Percentiles rank a stretch among this genome's conserved stretches.
Evolutionary conservation across 2,113 vertebrate species (phyloP).

Genomic region (Psophia crepitans): DNA sequence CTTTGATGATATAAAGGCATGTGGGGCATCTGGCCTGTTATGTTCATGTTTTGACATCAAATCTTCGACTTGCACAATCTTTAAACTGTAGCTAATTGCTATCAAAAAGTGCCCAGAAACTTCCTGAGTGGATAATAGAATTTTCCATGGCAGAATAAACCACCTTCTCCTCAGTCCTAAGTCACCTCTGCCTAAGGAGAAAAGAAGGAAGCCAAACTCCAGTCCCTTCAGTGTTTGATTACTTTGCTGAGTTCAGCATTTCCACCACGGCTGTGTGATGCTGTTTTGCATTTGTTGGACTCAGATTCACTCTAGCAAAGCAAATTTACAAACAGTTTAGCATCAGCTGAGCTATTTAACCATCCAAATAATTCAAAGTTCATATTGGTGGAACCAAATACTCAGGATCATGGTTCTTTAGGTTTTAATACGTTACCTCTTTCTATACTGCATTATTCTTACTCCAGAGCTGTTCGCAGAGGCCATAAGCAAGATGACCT

Average conservation of each 20-base stretch:
- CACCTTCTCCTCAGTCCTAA: background rate
- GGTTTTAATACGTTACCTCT: background rate
- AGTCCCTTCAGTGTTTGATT: background rate
- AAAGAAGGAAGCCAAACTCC: background rate
- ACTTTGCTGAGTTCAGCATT: background rate
- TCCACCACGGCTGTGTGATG: background rate
- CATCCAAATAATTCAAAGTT: background rate
- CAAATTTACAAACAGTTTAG: background rate
- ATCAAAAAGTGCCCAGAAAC: background rate
- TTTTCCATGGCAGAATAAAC: background rate
- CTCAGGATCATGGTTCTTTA: background rate
- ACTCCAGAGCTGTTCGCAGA: background rate
- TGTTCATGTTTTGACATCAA: background rate
- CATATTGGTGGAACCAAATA: background rate
- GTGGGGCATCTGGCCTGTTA: background rate
- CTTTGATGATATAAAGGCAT: background rate
- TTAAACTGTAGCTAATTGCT: background rate
- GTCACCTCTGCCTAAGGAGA: background rate
- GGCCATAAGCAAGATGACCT: background rate
- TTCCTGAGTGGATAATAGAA: background rate
- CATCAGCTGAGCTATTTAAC: background rate
- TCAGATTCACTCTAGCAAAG: background rate
- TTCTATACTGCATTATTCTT: background rate
- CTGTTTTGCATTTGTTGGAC: background rate
- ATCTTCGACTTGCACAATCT: background rate